Conservation (phyloP, 23 tunicate genomes). For the Halocynthia roretzi region DNA sequence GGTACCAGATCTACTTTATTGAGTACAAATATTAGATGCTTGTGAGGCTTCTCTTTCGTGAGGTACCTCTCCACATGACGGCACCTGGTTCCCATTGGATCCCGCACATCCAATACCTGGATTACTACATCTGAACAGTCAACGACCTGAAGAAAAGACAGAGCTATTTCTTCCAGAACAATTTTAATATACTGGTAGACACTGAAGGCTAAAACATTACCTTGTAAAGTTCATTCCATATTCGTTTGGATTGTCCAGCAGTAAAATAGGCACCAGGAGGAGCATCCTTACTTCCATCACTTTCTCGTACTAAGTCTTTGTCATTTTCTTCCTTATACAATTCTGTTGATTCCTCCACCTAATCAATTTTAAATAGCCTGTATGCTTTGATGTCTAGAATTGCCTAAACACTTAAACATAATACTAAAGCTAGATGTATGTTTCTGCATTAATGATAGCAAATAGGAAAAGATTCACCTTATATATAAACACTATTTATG, state of each 20-base stretch:
- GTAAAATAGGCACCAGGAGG: slow-evolving; percentile 46
- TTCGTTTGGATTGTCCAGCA: slow-evolving; percentile 91
- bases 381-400: too few relatives aligned
- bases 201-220: slow-evolving; percentile 16
- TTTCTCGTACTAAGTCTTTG: slow-evolving; percentile 60
- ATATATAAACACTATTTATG: too few relatives aligned
- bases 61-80: slow-evolving; percentile 76
- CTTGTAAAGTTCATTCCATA: slow-evolving; percentile 93
- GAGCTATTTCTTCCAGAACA: too few relatives aligned
- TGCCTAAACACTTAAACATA: too few relatives aligned
- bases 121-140: slow-evolving; percentile 95
- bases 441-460: too few relatives aligned
- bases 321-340: slow-evolving; percentile 62
- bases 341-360: slow-evolving; percentile 43
- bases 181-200: neutral
- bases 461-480: too few relatives aligned
- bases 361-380: neutral
- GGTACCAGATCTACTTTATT: slow-evolving; percentile 97
- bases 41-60: slow-evolving; percentile 89
- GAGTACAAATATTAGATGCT: slow-evolving; percentile 87
- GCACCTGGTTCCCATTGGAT: slow-evolving; percentile 96
- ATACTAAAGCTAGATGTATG: too few relatives aligned
- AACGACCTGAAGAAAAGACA: slow-evolving; percentile 39
- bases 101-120: slow-evolving; percentile 87
- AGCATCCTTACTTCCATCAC: slow-evolving; percentile 60